These are phyloP conservation scores for Sinhomidia bicolor DNA, from an alignment of 2,888 invertebrate genomes.

Conservation along the genomic window DNA sequence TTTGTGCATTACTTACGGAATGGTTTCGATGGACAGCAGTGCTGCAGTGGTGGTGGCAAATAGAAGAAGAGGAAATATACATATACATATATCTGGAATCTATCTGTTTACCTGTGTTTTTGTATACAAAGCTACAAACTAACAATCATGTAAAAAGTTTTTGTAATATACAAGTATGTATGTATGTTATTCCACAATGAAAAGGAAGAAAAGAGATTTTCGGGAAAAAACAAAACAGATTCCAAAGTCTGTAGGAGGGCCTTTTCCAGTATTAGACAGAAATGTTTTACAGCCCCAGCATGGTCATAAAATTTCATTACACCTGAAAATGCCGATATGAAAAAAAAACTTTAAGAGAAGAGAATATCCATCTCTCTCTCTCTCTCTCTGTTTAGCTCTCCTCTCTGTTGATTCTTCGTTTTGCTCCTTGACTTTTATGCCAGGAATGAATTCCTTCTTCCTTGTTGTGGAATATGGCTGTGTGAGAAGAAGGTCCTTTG, in stretches of 20 bases:
- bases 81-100: too few species aligned
- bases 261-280: constrained; percentile 79
- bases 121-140: constrained; percentile 31
- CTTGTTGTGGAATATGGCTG: constrained; percentile 71
- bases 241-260: constrained; percentile 80
- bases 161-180: background rate
- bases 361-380: constrained; percentile 56
- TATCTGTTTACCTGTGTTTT: background rate
- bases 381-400: constrained; percentile 23
- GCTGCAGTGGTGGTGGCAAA: background rate
- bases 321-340: constrained; percentile 80
- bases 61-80: background rate
- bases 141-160: constrained; percentile 44
- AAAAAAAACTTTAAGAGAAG: constrained; percentile 66
- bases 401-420: constrained; percentile 62
- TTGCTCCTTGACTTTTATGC: constrained; percentile 69
- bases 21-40: background rate
- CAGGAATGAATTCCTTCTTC: constrained; percentile 61
- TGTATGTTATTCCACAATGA: constrained; percentile 65
- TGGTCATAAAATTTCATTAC: constrained; percentile 81
- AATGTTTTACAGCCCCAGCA: constrained; percentile 80
- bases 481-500: constrained; percentile 72
- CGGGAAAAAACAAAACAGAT: constrained; percentile 80
- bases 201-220: constrained; percentile 73
- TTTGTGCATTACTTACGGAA: constrained; percentile 12